Evolutionary conservation across 2,888 invertebrate species (phyloP).

Genomic region (Meiosimyza platycephala): DNA sequence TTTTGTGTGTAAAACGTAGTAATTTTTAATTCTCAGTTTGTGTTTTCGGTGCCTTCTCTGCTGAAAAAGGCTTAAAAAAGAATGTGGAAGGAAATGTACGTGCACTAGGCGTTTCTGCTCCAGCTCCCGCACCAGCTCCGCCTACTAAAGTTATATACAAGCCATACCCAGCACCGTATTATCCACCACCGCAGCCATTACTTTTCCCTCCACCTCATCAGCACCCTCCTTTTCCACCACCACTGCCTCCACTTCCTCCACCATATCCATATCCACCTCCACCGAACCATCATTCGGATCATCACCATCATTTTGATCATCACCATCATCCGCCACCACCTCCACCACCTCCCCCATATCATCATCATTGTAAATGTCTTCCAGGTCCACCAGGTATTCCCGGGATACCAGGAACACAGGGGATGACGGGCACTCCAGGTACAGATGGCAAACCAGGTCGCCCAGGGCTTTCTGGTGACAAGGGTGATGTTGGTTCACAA

Average conservation of each 20-base stretch:
- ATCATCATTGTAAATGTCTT: constrained; percentile 19
- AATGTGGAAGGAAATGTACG: background rate
- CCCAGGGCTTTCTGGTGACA: too few species aligned
- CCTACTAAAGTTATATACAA: background rate
- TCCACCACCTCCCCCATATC: too few species aligned
- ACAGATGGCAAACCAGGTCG: background rate
- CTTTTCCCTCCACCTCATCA: too few species aligned
- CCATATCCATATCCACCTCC: too few species aligned
- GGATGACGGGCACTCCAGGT: constrained; percentile 21
- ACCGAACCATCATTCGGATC: too few species aligned
- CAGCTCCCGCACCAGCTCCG: constrained; percentile 9
- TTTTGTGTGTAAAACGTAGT: background rate
- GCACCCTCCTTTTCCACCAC: too few species aligned
- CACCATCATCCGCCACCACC: too few species aligned
- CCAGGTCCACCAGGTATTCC: constrained; percentile 35
- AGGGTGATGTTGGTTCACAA: too few species aligned
- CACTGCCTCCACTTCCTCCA: too few species aligned
- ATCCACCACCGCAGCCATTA: background rate
- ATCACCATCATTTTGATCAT: too few species aligned
- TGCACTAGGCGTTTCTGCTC: background rate
- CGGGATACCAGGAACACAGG: constrained; percentile 26
- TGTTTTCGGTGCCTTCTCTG: background rate
- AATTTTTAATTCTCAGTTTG: background rate
- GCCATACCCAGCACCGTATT: background rate
- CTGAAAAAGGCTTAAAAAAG: background rate